Evolutionary conservation across 2,888 invertebrate species (phyloP).

Genomic region (Lathronympha strigana): DNA sequence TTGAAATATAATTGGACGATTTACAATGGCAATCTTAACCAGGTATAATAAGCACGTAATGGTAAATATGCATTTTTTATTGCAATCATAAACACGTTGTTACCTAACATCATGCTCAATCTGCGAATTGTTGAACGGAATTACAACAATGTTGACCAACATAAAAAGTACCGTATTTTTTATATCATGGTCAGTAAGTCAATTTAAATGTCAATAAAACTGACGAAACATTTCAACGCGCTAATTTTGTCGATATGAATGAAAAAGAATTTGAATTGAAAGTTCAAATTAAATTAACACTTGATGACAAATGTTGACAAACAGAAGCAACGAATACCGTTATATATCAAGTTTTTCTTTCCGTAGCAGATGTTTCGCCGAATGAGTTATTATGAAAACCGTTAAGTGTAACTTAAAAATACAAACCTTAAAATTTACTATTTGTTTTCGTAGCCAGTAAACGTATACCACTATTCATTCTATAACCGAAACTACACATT

Average conservation of each 20-base stretch:
- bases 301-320: conserved; percentile 30
- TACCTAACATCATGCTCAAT: conserved; percentile 14
- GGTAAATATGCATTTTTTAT: not conserved
- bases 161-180: conserved; percentile 32
- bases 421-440: not conserved
- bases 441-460: not conserved
- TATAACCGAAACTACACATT: not conserved
- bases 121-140: conserved; percentile 12
- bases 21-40: not conserved
- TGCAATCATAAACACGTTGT: not conserved
- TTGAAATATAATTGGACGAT: not conserved
- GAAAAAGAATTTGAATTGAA: conserved; percentile 15
- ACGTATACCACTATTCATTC: not conserved
- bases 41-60: conserved; percentile 5
- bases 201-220: conserved; percentile 39
- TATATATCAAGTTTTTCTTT: conserved; percentile 11
- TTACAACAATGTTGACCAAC: conserved; percentile 30
- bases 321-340: conserved; percentile 25
- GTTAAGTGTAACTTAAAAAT: not conserved
- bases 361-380: not conserved
- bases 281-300: conserved; percentile 30
- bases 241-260: conserved; percentile 23
- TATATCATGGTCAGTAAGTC: conserved; percentile 36
- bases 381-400: not conserved
- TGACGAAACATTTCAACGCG: conserved; percentile 30